phyloP scores from a whole-genome alignment of 2,888 invertebrate species.

The Venusia cambrica region DNA sequence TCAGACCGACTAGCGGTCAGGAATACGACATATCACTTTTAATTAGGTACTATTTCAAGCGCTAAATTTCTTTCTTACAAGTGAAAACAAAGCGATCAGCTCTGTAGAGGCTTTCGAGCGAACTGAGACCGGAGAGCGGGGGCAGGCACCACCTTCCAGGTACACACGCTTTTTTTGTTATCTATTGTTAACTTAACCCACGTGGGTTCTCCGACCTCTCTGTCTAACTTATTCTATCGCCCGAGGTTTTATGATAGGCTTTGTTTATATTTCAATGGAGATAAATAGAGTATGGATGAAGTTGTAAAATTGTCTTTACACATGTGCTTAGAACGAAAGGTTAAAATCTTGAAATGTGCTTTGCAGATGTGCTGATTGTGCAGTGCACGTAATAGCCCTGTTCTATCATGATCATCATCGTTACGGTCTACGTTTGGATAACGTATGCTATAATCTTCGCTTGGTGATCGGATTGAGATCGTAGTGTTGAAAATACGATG shows the following conservation, averaged over 20 bases:
- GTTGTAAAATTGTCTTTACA: slow-evolving; percentile 46
- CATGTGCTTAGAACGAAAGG: slow-evolving; percentile 48
- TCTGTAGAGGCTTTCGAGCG: slow-evolving; percentile 53
- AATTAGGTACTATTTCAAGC: slow-evolving; percentile 33
- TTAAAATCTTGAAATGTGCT: slow-evolving; percentile 42
- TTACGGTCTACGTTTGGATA: no score
- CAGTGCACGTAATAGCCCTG: slow-evolving; percentile 6
- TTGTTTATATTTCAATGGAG: slow-evolving; percentile 69
- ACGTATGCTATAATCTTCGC: no score
- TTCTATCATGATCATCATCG: no score
- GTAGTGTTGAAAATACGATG: no score
- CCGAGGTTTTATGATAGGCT: slow-evolving; percentile 45
- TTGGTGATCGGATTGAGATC: no score
- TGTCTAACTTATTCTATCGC: slow-evolving; percentile 42
- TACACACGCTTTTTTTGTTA: slow-evolving; percentile 64
- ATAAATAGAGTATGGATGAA: slow-evolving; percentile 48
- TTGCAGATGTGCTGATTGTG: slow-evolving; percentile 46
- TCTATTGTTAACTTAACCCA: slow-evolving; percentile 75
- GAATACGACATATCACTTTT: slow-evolving; percentile 42
- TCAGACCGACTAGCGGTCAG: slow-evolving; percentile 30
- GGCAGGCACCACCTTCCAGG: slow-evolving; percentile 68
- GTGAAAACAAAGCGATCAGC: slow-evolving; percentile 43
- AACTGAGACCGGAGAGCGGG: slow-evolving; percentile 53
- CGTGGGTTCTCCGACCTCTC: slow-evolving; percentile 61
- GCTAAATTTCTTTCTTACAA: slow-evolving; percentile 21